phyloP scores from a whole-genome alignment of 1,140 invertebrate species.

The Hormaphis cornu region DNA sequence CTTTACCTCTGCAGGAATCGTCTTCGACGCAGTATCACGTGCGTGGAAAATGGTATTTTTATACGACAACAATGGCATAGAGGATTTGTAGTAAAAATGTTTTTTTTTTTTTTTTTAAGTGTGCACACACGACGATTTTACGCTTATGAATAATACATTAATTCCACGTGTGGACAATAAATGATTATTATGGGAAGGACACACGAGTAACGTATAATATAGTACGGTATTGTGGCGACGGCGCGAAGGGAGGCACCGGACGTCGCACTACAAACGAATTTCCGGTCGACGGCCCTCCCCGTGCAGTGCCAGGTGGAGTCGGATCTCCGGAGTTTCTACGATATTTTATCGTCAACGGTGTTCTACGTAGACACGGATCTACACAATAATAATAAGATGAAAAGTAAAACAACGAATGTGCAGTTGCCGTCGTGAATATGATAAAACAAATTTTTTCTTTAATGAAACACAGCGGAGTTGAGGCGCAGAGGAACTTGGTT shows the following conservation, averaged over 20 bases:
- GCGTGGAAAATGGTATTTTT: not conserved
- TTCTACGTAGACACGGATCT: not conserved
- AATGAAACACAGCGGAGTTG: no score
- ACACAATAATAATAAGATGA: no score
- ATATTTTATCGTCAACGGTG: not conserved
- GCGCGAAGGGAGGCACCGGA: slow-evolving; percentile 4
- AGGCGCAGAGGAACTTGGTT: no score
- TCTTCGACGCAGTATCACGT: not conserved
- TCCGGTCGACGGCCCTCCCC: slow-evolving; percentile 19
- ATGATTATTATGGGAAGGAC: slow-evolving; percentile 25
- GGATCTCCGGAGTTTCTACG: not conserved
- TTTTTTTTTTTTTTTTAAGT: no score
- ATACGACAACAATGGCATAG: slow-evolving; percentile 10
- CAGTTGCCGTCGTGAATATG: no score
- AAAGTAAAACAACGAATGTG: no score
- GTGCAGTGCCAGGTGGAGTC: not conserved
- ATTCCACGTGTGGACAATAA: not conserved
- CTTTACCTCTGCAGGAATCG: not conserved
- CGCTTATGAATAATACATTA: slow-evolving; percentile 23
- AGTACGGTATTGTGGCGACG: not conserved
- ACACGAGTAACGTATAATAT: no score
- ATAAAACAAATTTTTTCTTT: no score
- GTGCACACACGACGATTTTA: slow-evolving; percentile 7
- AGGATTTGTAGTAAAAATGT: not conserved
- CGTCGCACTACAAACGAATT: slow-evolving; percentile 25